These are phyloP conservation scores for Microctenopoma steveboyesi DNA, from an alignment of 2,797 vertebrate genomes.

Conservation along the genomic window DNA sequence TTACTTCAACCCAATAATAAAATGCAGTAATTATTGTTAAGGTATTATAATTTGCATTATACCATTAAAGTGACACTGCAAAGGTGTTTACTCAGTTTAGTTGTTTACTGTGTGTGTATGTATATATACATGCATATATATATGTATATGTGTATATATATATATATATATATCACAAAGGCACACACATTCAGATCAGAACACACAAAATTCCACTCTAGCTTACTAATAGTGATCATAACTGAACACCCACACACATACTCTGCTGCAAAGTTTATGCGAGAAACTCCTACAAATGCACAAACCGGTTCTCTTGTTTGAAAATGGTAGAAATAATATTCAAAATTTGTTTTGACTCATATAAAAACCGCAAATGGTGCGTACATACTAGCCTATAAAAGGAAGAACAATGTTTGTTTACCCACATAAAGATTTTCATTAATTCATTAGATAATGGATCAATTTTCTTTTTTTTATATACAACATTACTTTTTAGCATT, in stretches of 20 bases:
- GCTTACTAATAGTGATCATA: conserved; percentile 36
- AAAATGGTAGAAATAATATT: conserved; percentile 70
- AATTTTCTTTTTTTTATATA: conserved; percentile 49
- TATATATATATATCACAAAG: conserved; percentile 47
- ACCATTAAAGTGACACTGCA: not conserved
- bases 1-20: not conserved
- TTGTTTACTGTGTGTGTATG: not conserved
- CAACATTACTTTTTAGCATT: conserved; percentile 69
- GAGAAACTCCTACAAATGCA: conserved; percentile 57
- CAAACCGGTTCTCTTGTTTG: conserved; percentile 44
- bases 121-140: conserved; percentile 42
- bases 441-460: conserved; percentile 55
- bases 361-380: conserved; percentile 69
- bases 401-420: conserved; percentile 73
- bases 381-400: conserved; percentile 74
- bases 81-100: not conserved
- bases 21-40: too few relatives aligned
- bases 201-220: conserved; percentile 36
- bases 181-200: conserved; percentile 63
- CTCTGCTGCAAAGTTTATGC: conserved; percentile 54
- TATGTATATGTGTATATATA: conserved; percentile 26
- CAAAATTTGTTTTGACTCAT: conserved; percentile 54
- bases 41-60: not conserved
- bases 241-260: conserved; percentile 40
- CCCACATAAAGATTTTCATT: conserved; percentile 58